These are phyloP conservation scores for Chondrosia reniformis DNA, from an alignment of 37 sponge, comb jelly and placozoan species.

Conservation along the genomic window DNA sequence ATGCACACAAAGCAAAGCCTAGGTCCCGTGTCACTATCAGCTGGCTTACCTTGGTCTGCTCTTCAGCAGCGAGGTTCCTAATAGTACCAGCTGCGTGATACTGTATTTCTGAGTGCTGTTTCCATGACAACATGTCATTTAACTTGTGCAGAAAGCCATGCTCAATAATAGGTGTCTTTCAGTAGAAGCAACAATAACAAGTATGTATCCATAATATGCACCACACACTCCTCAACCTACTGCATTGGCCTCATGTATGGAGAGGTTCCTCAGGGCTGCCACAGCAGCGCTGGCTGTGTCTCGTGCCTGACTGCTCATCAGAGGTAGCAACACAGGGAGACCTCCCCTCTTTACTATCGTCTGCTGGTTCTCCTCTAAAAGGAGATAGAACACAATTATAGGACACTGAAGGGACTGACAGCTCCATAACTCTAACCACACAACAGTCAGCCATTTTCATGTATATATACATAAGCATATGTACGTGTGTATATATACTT, in stretches of 20 bases:
- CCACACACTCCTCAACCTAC: too few relatives aligned
- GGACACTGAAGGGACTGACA: too few relatives aligned
- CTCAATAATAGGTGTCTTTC: constrained; percentile 47
- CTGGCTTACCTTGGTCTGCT: constrained; percentile 42
- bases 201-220: too few relatives aligned
- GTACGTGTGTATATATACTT: background rate
- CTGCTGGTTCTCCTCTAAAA: constrained; percentile 63
- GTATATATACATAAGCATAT: too few relatives aligned
- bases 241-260: constrained; percentile 69
- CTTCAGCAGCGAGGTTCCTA: constrained; percentile 73
- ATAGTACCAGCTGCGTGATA: constrained; percentile 80
- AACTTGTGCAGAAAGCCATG: constrained; percentile 54
- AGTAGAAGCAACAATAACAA: background rate
- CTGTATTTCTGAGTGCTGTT: constrained; percentile 52
- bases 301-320: constrained; percentile 19
- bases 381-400: background rate
- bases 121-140: constrained; percentile 23
- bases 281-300: constrained; percentile 71
- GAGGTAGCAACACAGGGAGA: constrained; percentile 43
- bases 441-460: too few relatives aligned
- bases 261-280: constrained; percentile 81
- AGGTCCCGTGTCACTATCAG: too few relatives aligned
- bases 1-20: too few relatives aligned
- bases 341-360: constrained; percentile 62
- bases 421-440: too few relatives aligned